phyloP scores from a whole-genome alignment of 1,140 invertebrate species.

The Aphelinus atriplicis region DNA sequence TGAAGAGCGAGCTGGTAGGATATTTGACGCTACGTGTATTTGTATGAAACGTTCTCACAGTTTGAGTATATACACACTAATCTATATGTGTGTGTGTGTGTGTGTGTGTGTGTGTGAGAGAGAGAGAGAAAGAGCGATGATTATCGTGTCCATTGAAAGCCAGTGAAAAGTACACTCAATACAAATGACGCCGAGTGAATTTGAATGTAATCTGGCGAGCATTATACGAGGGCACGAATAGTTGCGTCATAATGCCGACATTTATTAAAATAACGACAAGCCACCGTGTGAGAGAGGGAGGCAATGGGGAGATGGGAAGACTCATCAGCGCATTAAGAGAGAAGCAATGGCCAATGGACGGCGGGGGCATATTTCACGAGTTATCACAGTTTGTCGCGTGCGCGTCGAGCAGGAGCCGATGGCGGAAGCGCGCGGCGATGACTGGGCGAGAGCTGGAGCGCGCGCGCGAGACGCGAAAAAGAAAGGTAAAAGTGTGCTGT shows the following conservation, averaged over 20 bases:
- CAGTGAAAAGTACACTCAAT: not conserved
- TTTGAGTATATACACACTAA: too few species aligned
- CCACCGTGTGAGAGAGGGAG: not conserved
- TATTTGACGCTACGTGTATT: too few species aligned
- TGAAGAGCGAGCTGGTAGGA: too few species aligned
- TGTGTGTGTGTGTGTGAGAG: too few species aligned
- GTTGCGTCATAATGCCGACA: conserved; percentile 18
- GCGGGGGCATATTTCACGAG: conserved; percentile 22
- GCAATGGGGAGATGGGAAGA: not conserved
- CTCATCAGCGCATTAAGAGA: conserved; percentile 31
- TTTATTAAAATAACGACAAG: conserved; percentile 37
- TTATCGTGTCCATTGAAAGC: conserved; percentile 5
- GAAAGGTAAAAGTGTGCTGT: not conserved
- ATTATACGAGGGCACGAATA: conserved; percentile 2
- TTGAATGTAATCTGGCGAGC: conserved; percentile 22
- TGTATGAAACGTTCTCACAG: too few species aligned
- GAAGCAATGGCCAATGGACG: conserved; percentile 17
- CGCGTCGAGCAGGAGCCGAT: not conserved
- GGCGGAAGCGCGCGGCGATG: not conserved
- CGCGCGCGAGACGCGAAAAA: conserved; percentile 6
- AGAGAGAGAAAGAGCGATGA: conserved; percentile 1
- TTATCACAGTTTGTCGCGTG: conserved; percentile 39
- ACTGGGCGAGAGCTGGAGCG: not conserved
- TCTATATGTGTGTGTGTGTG: too few species aligned
- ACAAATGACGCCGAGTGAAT: conserved; percentile 15